Percentiles rank a stretch among this genome's conserved stretches.
Conservation (phyloP, 2,888 invertebrate genomes). For the Hirtodrosophila histrioides region DNA sequence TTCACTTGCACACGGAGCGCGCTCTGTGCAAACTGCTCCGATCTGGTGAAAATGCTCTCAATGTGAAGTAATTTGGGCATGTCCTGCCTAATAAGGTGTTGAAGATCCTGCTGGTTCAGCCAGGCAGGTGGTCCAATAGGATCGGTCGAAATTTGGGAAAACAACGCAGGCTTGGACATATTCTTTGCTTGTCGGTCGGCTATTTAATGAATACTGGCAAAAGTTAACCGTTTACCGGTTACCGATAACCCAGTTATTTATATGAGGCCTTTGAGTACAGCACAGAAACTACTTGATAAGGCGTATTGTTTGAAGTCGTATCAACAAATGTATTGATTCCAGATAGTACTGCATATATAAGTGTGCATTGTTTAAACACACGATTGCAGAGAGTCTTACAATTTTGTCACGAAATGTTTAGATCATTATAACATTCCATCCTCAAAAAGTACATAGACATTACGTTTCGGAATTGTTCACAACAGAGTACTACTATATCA, state of each 20-base stretch:
- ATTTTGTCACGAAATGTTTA: no score
- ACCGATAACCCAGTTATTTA: neutral
- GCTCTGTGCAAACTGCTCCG: slow-evolving; percentile 29
- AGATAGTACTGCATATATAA: slow-evolving; percentile 5
- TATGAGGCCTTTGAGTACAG: slow-evolving; percentile 17
- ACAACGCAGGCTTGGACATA: slow-evolving; percentile 39
- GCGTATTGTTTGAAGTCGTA: slow-evolving; percentile 10
- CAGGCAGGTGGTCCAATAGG: slow-evolving; percentile 27
- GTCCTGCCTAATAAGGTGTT: slow-evolving; percentile 23
- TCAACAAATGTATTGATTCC: slow-evolving; percentile 8
- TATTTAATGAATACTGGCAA: slow-evolving; percentile 30
- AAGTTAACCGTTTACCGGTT: neutral
- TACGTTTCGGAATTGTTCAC: no score
- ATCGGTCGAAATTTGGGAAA: slow-evolving; percentile 45
- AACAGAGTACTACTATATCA: no score
- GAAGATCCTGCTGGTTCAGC: slow-evolving; percentile 44
- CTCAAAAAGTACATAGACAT: no score
- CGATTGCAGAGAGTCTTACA: no score
- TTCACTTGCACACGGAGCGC: slow-evolving; percentile 40
- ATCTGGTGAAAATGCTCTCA: slow-evolving; percentile 14
- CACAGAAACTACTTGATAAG: slow-evolving; percentile 20
- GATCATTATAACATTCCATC: no score
- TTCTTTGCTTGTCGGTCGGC: slow-evolving; percentile 3
- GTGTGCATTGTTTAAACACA: neutral
- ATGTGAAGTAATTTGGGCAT: slow-evolving; percentile 32